Base-by-base conservation (phyloP, 1,140 invertebrate species). In the Lycorma delicatula region DNA sequence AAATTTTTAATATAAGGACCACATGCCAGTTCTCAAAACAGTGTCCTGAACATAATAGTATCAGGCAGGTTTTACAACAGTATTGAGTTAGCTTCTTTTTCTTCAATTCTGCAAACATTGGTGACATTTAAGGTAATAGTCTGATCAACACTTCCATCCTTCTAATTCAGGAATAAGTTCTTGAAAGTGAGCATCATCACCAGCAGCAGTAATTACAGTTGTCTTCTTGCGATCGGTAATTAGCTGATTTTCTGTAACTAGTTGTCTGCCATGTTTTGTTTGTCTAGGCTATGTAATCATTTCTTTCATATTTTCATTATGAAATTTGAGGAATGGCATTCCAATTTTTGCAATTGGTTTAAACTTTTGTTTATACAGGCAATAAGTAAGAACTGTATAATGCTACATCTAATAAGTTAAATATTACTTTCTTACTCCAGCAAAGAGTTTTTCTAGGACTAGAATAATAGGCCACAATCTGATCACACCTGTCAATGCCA, bases 361-460 rank as follows among this genome's bases (percentile, higher is more conserved):
- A 12, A 41, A 41, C 20, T 20, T 11, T 12, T 41, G n/a, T 41
- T 41, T 41, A 20, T 4, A 41, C 3, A 41, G n/a, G 20, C 36
- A n/a, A n/a, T n/a, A n/a, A 41, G 36, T 4, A 41, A 41, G 36
- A 3, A 41, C 20, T 41, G 36, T 41, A 20, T 16, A 41, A 3
- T 16, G 36, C n/a, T 41, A 41, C 20, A 4, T 41, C 36, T 3
- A 59, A 20, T 31, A 48, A 23, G 36, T 59, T 52, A 26, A 55
- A 28, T 28, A 27, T 28, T 49, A 69, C 60, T 54, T 70, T 70
- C 63, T 69, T 68, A 31, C 68, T 67, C 64, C 68, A 70, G 4
- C 66, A 41, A 9, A 70, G 61, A 0, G 65, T 68, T 60, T 70
- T 68, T 18, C 62, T 28, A 16, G 62, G 59, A 11, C 60, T 56